These are phyloP conservation scores for Molanna angustata DNA, from an alignment of 2,888 invertebrate genomes.

Conservation along the genomic window DNA sequence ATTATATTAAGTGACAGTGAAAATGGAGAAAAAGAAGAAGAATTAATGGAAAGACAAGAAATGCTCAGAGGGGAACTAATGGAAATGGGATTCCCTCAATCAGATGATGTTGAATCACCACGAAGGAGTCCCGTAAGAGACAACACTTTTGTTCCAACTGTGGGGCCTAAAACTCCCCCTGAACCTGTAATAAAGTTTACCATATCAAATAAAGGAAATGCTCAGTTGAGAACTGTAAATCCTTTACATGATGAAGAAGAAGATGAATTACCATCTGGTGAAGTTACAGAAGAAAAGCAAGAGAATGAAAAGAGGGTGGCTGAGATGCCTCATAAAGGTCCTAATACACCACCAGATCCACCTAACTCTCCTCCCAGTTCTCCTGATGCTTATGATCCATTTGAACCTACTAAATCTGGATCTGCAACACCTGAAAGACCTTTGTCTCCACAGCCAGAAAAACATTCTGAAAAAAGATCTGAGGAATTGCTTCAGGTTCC, in stretches of 20 bases:
- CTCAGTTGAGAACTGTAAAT: constrained; percentile 57
- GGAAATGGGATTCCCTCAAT: constrained; percentile 40
- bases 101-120: constrained; percentile 32
- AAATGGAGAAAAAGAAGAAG: constrained; percentile 51
- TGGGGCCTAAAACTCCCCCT: constrained; percentile 73
- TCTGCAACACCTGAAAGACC: constrained; percentile 58
- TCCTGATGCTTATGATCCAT: constrained; percentile 87
- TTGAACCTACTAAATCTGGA: constrained; percentile 83
- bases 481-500: constrained; percentile 35
- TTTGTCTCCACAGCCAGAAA: constrained; percentile 32
- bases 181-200: constrained; percentile 70
- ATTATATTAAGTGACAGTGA: constrained; percentile 85
- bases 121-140: constrained; percentile 35
- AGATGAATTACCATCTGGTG: constrained; percentile 36
- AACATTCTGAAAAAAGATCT: constrained; percentile 22
- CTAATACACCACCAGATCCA: constrained; percentile 69
- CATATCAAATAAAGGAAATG: constrained; percentile 50
- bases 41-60: constrained; percentile 38
- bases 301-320: constrained; percentile 34
- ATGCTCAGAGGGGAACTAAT: constrained; percentile 41
- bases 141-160: constrained; percentile 39
- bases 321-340: constrained; percentile 56
- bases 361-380: constrained; percentile 67
- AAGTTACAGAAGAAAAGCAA: constrained; percentile 35
- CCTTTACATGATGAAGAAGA: constrained; percentile 65